A percentile compares a stretch with the other conserved stretches of the same genome.
Evolutionary conservation across 2,797 vertebrate species (phyloP).

Genomic region (Lycodopsis pacificus): DNA sequence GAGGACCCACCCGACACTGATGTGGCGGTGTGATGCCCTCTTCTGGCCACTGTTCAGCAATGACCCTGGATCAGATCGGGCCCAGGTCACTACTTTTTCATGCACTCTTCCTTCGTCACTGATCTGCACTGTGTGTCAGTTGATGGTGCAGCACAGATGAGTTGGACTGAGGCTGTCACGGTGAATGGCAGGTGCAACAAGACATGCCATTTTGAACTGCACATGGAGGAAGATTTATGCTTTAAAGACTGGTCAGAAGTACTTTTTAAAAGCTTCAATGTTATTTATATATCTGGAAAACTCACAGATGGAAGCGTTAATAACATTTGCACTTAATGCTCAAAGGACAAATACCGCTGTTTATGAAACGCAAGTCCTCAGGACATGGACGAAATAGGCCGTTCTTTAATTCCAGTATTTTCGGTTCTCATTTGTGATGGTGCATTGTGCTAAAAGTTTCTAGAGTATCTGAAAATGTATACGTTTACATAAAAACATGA

Average conservation of each 20-base stretch:
- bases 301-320: conserved; percentile 32
- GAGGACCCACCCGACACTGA: conserved; percentile 28
- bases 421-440: background rate
- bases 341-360: conserved; percentile 25
- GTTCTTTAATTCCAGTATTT: conserved; percentile 16
- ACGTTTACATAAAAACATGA: conserved; percentile 5
- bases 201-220: conserved; percentile 9
- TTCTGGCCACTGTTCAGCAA: conserved; percentile 61
- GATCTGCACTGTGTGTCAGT: conserved; percentile 36
- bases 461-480: background rate
- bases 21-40: conserved; percentile 64
- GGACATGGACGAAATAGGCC: background rate
- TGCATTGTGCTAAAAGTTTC: conserved; percentile 1
- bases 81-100: conserved; percentile 16
- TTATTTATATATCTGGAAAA: conserved; percentile 51
- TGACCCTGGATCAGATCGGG: conserved; percentile 40
- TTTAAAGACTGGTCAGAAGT: conserved; percentile 35
- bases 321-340: conserved; percentile 47
- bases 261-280: conserved; percentile 43
- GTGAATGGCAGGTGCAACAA: conserved; percentile 14
- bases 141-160: conserved; percentile 29
- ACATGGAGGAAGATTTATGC: conserved; percentile 6
- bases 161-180: conserved; percentile 8
- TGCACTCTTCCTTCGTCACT: conserved; percentile 24
- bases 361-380: conserved; percentile 38